phyloP scores from a whole-genome alignment of 2,113 vertebrate species.

The Melanerpes formicivorus region DNA sequence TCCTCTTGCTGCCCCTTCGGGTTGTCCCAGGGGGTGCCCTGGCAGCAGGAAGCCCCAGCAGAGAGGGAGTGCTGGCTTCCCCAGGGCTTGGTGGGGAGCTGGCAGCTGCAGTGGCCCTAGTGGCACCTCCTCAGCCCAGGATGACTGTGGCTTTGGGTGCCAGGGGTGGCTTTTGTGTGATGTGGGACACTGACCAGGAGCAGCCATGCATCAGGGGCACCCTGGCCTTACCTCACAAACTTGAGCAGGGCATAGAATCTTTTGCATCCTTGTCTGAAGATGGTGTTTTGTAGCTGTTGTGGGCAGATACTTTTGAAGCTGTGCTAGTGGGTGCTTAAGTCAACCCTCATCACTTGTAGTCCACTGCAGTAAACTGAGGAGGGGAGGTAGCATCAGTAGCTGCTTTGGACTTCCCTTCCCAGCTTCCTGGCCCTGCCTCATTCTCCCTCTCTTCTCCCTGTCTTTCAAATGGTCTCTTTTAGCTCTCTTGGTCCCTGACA shows the following conservation, averaged over 20 bases:
- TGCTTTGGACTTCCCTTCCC: not conserved
- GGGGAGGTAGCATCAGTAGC: not conserved
- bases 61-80: rapidly evolving
- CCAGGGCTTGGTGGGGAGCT: not conserved
- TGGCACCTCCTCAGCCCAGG: not conserved
- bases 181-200: not conserved
- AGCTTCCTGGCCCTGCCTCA: not conserved
- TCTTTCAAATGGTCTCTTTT: not conserved
- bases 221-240: rapidly evolving
- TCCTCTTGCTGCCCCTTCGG: not conserved
- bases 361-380: not conserved
- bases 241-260: not conserved
- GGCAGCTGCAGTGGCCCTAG: not conserved
- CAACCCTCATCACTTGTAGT: not conserved
- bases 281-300: not conserved
- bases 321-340: not conserved
- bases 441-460: not conserved
- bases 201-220: not conserved
- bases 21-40: rapidly evolving
- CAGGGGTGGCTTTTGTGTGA: not conserved
- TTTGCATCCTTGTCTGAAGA: rapidly evolving
- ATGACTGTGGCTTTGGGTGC: rapidly evolving
- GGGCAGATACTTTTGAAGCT: not conserved
- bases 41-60: not conserved
- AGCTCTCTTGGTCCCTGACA: not conserved